Evolutionary conservation across 2,888 invertebrate genomes (phyloP), one percentile per base, ranked within the genome.

Genomic region (Pammene fasciana): DNA sequence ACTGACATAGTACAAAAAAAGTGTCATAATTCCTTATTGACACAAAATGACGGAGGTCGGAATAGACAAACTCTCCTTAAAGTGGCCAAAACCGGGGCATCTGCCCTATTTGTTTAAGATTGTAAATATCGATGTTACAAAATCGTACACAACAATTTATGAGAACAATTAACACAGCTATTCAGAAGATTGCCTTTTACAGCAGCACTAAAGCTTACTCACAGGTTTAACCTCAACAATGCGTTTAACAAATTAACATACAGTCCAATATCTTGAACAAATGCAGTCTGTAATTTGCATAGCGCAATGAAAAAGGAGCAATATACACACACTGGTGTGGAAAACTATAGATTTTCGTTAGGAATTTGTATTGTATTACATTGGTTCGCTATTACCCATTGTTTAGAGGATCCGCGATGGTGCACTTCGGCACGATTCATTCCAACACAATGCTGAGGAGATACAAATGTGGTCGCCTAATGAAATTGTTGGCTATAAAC

Each of bases 351-450:
- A 60, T 90, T 87, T 86, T 78, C 78, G 81, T 75, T 74, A 72
- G 85, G 86, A 87, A 87, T 90, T 84, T 82, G 83, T 86, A 87
- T 89, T 88, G 88, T 86, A 82, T 81, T 82, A 78, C 77, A 80
- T 78, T 78, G 78, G 66, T 72, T 61, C 65, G 81, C 75, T 73
- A 78, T 85, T 83, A 80, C 80, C 84, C 79, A 79, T 81, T 89
- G 89, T 88, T 83, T 82, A 68, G 68, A 66, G 59, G 64, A 62
- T 41, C 65, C 50, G 83, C 75, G 80, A 81, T 80, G 75, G 73
- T 72, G 73, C 75, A 79, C 78, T 79, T 79, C 78, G 75, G 82
- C 84, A 80, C 80, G 79, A 81, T 76, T 76, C 71, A 68, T 72
- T 72, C 72, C 75, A 78, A 80, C 76, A 74, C 77, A 74, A 76